A percentile compares a stretch with the other conserved stretches of the same genome.
These are phyloP conservation scores for Origma solitaria DNA, from an alignment of 2,113 vertebrate species.

Conservation along the genomic window DNA sequence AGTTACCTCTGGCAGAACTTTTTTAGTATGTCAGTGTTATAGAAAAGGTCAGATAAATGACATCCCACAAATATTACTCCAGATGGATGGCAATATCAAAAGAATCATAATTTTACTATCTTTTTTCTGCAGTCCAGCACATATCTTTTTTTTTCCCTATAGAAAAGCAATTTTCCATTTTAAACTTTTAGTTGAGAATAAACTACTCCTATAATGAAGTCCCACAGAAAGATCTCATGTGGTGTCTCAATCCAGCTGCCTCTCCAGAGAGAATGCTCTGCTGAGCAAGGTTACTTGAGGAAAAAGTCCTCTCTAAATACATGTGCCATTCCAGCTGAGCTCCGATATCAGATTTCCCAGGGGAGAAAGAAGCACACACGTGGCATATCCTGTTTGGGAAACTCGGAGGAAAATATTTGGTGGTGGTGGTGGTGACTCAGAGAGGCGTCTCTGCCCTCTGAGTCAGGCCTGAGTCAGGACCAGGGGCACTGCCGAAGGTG, in stretches of 20 bases:
- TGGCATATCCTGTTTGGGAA: background rate
- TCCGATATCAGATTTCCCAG: background rate
- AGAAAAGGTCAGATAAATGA: background rate
- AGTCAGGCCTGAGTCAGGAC: constrained; percentile 7
- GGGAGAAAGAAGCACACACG: background rate
- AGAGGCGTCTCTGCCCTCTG: background rate
- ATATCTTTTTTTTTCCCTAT: background rate
- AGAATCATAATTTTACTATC: background rate
- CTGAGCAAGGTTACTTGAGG: background rate
- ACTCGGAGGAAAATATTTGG: background rate
- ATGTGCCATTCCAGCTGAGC: background rate
- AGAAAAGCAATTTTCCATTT: background rate
- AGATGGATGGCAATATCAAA: background rate
- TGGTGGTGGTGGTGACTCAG: background rate
- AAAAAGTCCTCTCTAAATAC: background rate
- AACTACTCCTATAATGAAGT: background rate
- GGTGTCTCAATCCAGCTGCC: background rate
- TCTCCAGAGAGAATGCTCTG: background rate
- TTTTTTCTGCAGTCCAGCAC: background rate
- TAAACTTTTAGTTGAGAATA: background rate
- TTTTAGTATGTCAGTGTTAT: background rate
- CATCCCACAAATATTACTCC: background rate
- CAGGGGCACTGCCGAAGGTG: background rate
- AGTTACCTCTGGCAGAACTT: background rate
- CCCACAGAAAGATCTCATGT: background rate